These are phyloP conservation scores for Sphaerophoria rueppellii DNA, from an alignment of 2,888 invertebrate species.

Conservation along the genomic window DNA sequence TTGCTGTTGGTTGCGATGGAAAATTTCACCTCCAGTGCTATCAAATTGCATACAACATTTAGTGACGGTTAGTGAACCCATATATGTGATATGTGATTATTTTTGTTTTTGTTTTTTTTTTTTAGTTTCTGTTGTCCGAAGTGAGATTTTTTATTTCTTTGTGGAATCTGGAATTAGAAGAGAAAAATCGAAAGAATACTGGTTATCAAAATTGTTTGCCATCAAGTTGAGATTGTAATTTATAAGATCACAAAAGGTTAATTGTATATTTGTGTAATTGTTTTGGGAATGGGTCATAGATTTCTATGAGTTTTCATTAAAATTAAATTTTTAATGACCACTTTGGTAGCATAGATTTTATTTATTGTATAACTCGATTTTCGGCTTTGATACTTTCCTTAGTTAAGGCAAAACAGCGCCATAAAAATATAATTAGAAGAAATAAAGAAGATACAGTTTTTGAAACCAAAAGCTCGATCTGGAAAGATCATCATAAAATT, in stretches of 20 bases:
- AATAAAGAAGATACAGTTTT: no score
- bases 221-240: background rate
- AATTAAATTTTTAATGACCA: no score
- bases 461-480: no score
- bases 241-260: background rate
- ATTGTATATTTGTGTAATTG: background rate
- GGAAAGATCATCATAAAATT: no score
- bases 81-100: conserved; percentile 19
- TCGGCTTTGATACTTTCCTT: no score
- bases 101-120: conserved; percentile 26
- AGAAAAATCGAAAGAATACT: conserved; percentile 7
- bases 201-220: background rate
- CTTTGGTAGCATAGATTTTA: no score
- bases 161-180: conserved; percentile 43
- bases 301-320: no score
- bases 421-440: no score
- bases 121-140: background rate
- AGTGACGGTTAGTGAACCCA: conserved; percentile 66
- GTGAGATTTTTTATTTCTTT: background rate
- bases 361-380: no score
- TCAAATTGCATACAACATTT: conserved; percentile 52
- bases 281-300: background rate
- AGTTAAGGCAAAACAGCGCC: no score
- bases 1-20: conserved; percentile 51
- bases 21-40: conserved; percentile 66